Percentiles rank a stretch among this genome's conserved stretches.
phyloP scores from a whole-genome alignment of 2,113 vertebrate species.

The Hydropotes inermis region DNA sequence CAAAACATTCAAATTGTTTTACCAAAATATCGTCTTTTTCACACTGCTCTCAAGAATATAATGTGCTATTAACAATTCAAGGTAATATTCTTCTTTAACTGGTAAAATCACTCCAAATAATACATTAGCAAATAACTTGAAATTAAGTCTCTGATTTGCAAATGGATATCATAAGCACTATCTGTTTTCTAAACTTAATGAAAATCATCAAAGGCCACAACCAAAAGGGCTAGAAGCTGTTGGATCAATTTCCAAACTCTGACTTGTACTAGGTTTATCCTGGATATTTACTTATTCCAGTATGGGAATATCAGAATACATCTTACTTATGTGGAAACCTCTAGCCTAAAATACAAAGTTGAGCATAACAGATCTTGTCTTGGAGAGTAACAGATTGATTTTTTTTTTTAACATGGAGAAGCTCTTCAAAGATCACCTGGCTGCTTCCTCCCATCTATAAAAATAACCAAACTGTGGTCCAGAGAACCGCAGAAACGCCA shows the following conservation, averaged over 20 bases:
- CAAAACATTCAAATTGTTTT: background rate
- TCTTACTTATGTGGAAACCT: background rate
- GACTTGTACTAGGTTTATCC: background rate
- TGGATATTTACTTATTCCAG: background rate
- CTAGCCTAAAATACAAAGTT: background rate
- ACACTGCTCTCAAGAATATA: background rate
- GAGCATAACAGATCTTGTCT: background rate
- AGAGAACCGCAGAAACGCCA: background rate
- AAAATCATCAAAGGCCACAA: background rate
- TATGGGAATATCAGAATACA: background rate
- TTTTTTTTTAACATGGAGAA: background rate
- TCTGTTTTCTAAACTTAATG: background rate
- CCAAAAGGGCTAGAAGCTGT: background rate
- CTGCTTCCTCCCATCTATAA: background rate
- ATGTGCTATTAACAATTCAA: background rate
- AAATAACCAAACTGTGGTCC: background rate
- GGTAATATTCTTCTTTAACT: background rate
- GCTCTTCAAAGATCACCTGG: background rate
- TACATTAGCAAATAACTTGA: background rate
- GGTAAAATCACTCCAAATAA: background rate
- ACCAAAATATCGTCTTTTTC: background rate
- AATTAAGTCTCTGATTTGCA: slow-evolving; percentile 12
- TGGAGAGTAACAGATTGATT: background rate
- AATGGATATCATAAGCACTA: background rate
- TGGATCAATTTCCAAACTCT: slow-evolving; percentile 2